Conservation (phyloP, 2,888 invertebrate species). For the Harmothoe impar region DNA sequence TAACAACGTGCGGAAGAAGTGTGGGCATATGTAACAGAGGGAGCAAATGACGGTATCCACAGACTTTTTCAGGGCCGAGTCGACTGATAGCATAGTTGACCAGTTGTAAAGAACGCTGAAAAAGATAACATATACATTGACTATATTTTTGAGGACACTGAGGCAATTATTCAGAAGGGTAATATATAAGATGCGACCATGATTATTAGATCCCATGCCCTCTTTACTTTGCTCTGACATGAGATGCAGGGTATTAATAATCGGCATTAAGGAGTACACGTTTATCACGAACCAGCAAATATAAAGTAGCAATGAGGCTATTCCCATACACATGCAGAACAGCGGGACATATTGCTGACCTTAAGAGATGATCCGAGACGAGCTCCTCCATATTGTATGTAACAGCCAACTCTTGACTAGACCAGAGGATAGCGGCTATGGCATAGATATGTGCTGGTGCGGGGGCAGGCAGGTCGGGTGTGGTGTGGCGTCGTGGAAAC, state of each 20-base stretch:
- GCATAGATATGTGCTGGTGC: slow-evolving; percentile 86
- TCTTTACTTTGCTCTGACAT: too few relatives aligned
- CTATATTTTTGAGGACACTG: neutral
- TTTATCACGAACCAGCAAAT: too few relatives aligned
- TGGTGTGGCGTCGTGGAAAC: neutral
- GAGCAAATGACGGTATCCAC: slow-evolving; percentile 94
- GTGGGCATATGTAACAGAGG: slow-evolving; percentile 92
- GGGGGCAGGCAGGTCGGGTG: slow-evolving; percentile 75
- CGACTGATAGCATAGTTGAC: slow-evolving; percentile 88
- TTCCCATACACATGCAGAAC: too few relatives aligned
- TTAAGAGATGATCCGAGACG: slow-evolving; percentile 90
- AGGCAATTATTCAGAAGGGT: too few relatives aligned
- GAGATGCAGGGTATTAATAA: too few relatives aligned
- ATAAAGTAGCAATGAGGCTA: too few relatives aligned
- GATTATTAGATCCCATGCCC: too few relatives aligned
- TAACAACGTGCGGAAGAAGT: slow-evolving; percentile 89
- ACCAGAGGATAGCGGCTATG: slow-evolving; percentile 92
- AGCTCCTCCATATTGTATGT: slow-evolving; percentile 87
- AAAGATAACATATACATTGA: slow-evolving; percentile 60
- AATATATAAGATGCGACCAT: too few relatives aligned
- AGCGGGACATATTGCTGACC: slow-evolving; percentile 83
- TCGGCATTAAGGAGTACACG: too few relatives aligned
- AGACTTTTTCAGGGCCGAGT: slow-evolving; percentile 89
- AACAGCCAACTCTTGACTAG: slow-evolving; percentile 80
- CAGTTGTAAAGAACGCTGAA: slow-evolving; percentile 89